Evolutionary conservation across 2,797 vertebrate species (phyloP).

Genomic region (Tympanoctomys barrerae): DNA sequence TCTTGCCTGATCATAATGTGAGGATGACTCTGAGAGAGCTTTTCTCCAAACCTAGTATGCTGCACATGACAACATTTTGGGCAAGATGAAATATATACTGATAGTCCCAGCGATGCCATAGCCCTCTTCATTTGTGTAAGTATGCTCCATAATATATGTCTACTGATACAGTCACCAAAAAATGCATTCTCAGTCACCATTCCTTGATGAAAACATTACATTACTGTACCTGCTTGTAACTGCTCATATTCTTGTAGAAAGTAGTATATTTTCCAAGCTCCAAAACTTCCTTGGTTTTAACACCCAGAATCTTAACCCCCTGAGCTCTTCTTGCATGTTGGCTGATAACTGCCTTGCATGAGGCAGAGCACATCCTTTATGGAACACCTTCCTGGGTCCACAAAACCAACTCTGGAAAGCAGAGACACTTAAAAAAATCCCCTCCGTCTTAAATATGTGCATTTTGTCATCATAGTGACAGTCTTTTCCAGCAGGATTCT

Average conservation of each 20-base stretch:
- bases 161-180: background rate
- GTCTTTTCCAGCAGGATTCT: background rate
- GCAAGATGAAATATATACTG: background rate
- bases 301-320: background rate
- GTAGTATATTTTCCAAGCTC: background rate
- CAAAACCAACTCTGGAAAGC: no score
- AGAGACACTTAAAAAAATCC: background rate
- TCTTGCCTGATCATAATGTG: background rate
- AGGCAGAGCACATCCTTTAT: background rate
- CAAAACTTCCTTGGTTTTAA: background rate
- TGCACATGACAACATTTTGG: background rate
- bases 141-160: accelerated
- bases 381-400: background rate
- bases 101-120: no score
- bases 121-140: background rate
- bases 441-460: background rate
- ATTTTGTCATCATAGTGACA: no score
- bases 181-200: background rate
- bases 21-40: background rate
- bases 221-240: background rate
- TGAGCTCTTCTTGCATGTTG: background rate
- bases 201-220: background rate
- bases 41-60: background rate
- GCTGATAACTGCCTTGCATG: background rate
- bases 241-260: background rate